phyloP scores from a whole-genome alignment of 2,888 invertebrate genomes.

The Sisyra terminalis region DNA sequence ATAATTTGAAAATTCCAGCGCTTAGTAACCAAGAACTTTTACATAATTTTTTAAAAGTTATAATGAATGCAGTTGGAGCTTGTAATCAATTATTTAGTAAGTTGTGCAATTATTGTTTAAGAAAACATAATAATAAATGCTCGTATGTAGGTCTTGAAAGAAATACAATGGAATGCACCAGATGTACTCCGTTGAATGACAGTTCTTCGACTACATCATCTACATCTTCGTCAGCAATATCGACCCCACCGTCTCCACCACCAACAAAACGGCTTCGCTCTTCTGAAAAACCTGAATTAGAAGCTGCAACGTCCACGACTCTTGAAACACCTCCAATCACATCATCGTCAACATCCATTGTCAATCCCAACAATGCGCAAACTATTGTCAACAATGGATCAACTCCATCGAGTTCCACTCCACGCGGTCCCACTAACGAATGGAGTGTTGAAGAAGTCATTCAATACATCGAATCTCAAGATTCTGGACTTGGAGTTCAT shows the following conservation, averaged over 20 bases:
- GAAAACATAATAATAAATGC: too few species aligned
- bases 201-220: background rate
- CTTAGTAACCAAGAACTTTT: slow-evolving; percentile 25
- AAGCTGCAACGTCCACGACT: slow-evolving; percentile 55
- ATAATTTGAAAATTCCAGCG: slow-evolving; percentile 37
- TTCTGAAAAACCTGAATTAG: slow-evolving; percentile 27
- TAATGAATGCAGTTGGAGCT: slow-evolving; percentile 34
- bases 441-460: slow-evolving; percentile 96
- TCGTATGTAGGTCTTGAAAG: slow-evolving; percentile 1
- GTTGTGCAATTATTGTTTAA: slow-evolving; percentile 10
- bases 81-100: slow-evolving; percentile 38
- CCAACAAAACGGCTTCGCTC: slow-evolving; percentile 29
- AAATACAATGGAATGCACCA: slow-evolving; percentile 1
- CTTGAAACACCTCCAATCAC: slow-evolving; percentile 22
- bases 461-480: slow-evolving; percentile 72
- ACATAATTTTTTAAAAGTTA: slow-evolving; percentile 32
- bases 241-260: slow-evolving; percentile 13
- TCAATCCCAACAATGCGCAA: slow-evolving; percentile 7
- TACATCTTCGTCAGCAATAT: background rate
- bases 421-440: slow-evolving; percentile 47
- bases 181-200: background rate
- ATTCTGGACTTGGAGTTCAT: slow-evolving; percentile 68
- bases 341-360: slow-evolving; percentile 7
- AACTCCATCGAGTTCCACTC: background rate
- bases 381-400: slow-evolving; percentile 3